Percentiles rank a stretch among this genome's conserved stretches.
phyloP scores from a whole-genome alignment of 2,888 invertebrate genomes.

The Hylaea fasciaria region DNA sequence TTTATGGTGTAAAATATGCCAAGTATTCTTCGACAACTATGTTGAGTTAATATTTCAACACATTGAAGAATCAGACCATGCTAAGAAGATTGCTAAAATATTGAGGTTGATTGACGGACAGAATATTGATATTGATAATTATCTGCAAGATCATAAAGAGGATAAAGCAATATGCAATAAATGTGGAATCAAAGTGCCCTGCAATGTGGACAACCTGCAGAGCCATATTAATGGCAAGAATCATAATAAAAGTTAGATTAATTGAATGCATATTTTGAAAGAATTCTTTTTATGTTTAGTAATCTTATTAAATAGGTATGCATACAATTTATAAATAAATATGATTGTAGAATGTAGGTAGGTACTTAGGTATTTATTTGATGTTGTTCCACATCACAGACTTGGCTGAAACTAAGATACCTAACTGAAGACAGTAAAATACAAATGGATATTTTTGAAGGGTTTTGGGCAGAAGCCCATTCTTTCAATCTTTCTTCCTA shows the following conservation, averaged over 20 bases:
- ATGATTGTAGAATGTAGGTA: too few species aligned
- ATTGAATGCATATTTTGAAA: too few species aligned
- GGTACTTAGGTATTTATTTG: too few species aligned
- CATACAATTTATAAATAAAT: too few species aligned
- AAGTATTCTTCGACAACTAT: conserved; percentile 60
- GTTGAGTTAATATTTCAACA: conserved; percentile 60
- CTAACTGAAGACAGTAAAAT: too few species aligned
- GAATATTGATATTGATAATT: conserved; percentile 58
- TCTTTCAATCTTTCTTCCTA: too few species aligned
- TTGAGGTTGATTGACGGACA: conserved; percentile 54
- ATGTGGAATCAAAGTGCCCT: conserved; percentile 56
- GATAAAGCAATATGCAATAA: conserved; percentile 57
- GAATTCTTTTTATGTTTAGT: too few species aligned
- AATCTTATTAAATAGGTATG: too few species aligned
- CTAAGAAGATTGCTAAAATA: conserved; percentile 49
- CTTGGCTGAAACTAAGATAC: too few species aligned
- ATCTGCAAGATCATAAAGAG: conserved; percentile 56
- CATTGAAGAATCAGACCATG: conserved; percentile 54
- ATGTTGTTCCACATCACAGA: too few species aligned
- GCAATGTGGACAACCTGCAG: conserved; percentile 59
- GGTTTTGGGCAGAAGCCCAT: too few species aligned
- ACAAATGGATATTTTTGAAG: too few species aligned
- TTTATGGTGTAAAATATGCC: conserved; percentile 66
- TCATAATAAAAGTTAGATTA: conserved; percentile 24
- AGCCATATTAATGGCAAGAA: conserved; percentile 56